These are phyloP conservation scores for Tretioscincus oriximinensis DNA, from an alignment of 2,113 vertebrate species.

Conservation along the genomic window DNA sequence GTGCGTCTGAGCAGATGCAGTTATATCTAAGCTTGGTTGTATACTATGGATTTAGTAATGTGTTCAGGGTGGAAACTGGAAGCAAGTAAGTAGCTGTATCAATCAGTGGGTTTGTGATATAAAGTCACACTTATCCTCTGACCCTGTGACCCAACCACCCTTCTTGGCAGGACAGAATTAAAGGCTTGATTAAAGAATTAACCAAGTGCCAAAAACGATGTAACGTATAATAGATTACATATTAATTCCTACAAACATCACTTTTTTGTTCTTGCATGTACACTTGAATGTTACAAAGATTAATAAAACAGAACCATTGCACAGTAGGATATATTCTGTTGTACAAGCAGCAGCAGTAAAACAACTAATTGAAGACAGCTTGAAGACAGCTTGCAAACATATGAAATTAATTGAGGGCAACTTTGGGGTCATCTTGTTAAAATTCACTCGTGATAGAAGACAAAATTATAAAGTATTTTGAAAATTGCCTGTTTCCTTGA, in stretches of 20 bases:
- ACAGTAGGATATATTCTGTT: neutral
- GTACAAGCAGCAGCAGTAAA: neutral
- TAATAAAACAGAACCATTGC: neutral
- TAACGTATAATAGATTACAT: neutral
- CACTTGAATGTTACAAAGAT: neutral
- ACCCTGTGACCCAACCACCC: no score
- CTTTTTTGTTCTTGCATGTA: neutral
- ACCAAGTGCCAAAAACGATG: neutral
- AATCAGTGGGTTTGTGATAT: no score
- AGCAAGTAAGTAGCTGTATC: no score
- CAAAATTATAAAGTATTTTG: neutral
- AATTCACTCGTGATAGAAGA: neutral
- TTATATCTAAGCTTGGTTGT: no score
- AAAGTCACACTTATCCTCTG: no score
- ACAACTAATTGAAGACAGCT: neutral
- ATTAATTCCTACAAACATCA: neutral
- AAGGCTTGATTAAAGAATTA: no score
- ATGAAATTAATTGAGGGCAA: neutral
- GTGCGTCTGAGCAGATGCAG: no score
- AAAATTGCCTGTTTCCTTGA: constrained; percentile 3
- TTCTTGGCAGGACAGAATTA: no score
- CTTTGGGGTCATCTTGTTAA: neutral
- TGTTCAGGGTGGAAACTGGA: no score
- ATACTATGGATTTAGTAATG: no score
- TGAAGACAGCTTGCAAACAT: neutral